phyloP scores from a whole-genome alignment of 2,888 invertebrate genomes.

The Drosophila leonis region DNA sequence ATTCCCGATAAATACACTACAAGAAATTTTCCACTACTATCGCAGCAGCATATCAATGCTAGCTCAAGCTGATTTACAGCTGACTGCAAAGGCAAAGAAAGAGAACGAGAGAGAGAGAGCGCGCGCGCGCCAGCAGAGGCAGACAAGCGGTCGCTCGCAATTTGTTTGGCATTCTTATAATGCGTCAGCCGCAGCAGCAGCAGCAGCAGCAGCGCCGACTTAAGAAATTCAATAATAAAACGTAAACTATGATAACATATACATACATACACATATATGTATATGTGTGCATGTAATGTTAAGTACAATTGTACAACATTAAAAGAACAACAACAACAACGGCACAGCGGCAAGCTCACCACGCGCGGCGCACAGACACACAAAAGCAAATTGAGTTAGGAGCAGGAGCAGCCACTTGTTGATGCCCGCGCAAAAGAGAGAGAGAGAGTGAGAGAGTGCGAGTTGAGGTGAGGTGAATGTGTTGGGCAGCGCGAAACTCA shows the following conservation, averaged over 20 bases:
- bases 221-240: constrained; percentile 76
- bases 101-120: constrained; percentile 19
- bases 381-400: constrained; percentile 67
- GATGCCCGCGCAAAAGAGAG: constrained; percentile 55
- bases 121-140: constrained; percentile 12
- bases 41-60: constrained; percentile 49
- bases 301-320: constrained; percentile 44
- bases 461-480: neutral
- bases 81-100: constrained; percentile 50
- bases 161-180: constrained; percentile 64
- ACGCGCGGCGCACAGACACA: constrained; percentile 45
- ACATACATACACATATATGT: constrained; percentile 1
- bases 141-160: constrained; percentile 37
- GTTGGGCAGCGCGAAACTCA: constrained; percentile 43
- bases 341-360: too few species aligned
- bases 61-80: constrained; percentile 59
- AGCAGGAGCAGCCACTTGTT: constrained; percentile 68
- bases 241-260: constrained; percentile 67
- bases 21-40: constrained; percentile 49
- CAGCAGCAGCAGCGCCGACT: constrained; percentile 48
- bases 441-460: constrained; percentile 6
- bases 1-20: constrained; percentile 30
- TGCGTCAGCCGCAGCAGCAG: constrained; percentile 61
- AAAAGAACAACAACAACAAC: constrained; percentile 5
- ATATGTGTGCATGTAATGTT: constrained; percentile 26